phyloP scores from a whole-genome alignment of 2,888 invertebrate species.

The Lepidochrysops patricia region DNA sequence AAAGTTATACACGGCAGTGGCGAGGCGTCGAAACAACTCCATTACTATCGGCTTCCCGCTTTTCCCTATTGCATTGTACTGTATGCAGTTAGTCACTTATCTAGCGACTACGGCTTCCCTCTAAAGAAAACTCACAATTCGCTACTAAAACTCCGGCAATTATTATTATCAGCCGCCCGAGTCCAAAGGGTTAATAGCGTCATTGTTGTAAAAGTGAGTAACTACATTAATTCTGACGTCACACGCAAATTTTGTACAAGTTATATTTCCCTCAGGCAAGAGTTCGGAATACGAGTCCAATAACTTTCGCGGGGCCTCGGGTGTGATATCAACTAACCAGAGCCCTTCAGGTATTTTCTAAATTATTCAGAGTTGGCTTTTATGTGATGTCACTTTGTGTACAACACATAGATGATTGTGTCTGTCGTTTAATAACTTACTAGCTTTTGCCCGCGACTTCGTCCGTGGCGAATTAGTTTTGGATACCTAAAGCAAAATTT shows the following conservation, averaged over 20 bases:
- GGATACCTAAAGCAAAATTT: no score
- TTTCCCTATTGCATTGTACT: no score
- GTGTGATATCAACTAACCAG: conserved; percentile 3
- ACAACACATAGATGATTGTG: neutral
- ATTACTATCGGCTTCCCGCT: no score
- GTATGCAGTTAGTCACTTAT: no score
- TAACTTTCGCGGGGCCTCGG: conserved; percentile 44
- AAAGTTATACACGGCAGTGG: no score
- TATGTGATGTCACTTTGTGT: neutral
- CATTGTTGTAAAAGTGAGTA: neutral
- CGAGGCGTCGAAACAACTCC: no score
- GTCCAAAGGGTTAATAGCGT: neutral
- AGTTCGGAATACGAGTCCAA: conserved; percentile 42
- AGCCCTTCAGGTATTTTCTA: neutral
- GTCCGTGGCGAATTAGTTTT: neutral
- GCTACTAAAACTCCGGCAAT: neutral
- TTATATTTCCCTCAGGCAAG: conserved; percentile 52
- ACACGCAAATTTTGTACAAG: conserved; percentile 1
- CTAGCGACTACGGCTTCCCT: no score
- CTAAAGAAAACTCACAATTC: no score
- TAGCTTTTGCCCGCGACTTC: neutral
- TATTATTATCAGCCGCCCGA: neutral
- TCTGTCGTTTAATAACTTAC: no score
- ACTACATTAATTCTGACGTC: neutral
- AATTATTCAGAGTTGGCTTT: neutral